These are phyloP conservation scores for Semotilus atromaculatus DNA, from an alignment of 2,797 vertebrate species.

Conservation along the genomic window DNA sequence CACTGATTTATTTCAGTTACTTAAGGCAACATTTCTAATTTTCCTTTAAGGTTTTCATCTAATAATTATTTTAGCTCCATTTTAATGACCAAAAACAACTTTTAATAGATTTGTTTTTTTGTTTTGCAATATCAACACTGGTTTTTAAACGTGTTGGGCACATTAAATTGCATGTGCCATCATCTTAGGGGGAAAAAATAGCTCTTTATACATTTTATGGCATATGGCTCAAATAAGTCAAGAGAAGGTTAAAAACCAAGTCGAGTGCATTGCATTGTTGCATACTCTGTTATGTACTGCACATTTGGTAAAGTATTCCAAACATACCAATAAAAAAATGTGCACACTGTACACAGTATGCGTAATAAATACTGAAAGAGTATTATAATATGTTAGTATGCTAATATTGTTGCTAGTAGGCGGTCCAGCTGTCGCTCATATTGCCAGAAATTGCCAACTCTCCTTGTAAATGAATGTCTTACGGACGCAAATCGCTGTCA, in stretches of 20 bases:
- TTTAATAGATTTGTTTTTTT: background rate
- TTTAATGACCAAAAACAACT: background rate
- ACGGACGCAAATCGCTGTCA: background rate
- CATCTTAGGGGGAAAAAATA: background rate
- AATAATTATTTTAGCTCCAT: background rate
- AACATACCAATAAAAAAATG: background rate
- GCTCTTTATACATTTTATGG: background rate
- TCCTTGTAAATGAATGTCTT: conserved; percentile 6
- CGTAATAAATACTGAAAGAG: background rate
- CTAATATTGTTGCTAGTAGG: background rate
- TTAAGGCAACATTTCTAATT: background rate
- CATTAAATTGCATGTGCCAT: background rate
- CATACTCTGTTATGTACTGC: no score
- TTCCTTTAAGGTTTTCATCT: background rate
- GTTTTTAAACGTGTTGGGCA: background rate
- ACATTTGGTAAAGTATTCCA: background rate
- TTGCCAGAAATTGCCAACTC: conserved; percentile 44
- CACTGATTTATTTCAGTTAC: background rate
- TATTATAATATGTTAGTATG: background rate
- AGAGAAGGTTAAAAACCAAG: background rate
- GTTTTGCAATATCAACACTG: background rate
- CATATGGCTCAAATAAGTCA: background rate
- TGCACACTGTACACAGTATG: background rate
- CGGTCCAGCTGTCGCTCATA: background rate
- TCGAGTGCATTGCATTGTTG: background rate